Base-by-base conservation (phyloP, 2,113 vertebrate species). In the Atrichornis clamosus region DNA sequence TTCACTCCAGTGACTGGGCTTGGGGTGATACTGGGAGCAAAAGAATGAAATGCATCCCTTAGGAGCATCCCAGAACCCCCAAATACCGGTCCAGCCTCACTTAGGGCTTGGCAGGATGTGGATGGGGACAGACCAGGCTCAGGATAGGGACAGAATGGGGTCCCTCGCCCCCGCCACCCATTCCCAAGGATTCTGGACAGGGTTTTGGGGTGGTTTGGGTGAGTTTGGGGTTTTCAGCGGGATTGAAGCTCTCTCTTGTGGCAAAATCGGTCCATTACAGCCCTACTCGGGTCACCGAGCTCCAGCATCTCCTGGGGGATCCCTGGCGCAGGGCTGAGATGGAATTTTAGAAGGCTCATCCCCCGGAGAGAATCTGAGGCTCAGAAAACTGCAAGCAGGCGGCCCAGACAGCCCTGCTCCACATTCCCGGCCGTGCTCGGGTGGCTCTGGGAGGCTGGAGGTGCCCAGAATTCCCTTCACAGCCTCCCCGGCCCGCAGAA, bases 171-270 rank as follows among this genome's bases (percentile, higher is more conserved):
- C 24, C 5, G 1, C 42, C 42, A 4, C 4, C 17, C 44, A 4
- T 2, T 27, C 56, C 2, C 27, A 14, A 7, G 6, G 52, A 6
- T 11, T 5, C 24, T 11, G 22, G 35, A 6, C 2, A 24, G 4
- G 1, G 1, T 8, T 65, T 82, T 21, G 16, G 67, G 37, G 41
- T 0, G 56, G 7, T 27, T 75, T 26, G 1, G 3, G 0, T 0
- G 52, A 52, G 37, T 81, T 44, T 28, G 86, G 41, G 11, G 11
- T 23, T 94, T 96, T 50, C 32, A 27, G 86, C 33, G 86, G 35
- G 78, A 7, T 35, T 77, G 53, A 84, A 47, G 96, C 92, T 95
- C 96, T 28, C 96, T 92, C 96, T 96, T 76, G 96, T 85, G 97
- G 96, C 58, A 23, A 26, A 68, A 37, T 3, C 1, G 5, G 5